Evolutionary conservation across 2,113 vertebrate species (phyloP).

Genomic region (Motacilla alba): DNA sequence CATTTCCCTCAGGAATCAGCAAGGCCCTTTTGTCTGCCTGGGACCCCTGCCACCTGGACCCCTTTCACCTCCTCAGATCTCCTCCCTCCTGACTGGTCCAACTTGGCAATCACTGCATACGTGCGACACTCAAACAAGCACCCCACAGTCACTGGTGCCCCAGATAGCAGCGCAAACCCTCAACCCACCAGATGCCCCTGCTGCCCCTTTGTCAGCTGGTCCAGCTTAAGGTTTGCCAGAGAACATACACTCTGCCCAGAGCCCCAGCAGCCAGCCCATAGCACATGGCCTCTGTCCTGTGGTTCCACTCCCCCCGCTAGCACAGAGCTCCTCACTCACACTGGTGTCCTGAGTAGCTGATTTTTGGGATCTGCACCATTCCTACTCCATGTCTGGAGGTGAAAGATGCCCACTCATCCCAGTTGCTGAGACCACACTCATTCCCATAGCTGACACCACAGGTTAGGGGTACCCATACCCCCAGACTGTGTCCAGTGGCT

Average conservation of each 20-base stretch:
- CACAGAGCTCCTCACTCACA: not conserved
- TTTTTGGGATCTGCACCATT: not conserved
- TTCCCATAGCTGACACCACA: not conserved
- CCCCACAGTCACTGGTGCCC: not conserved
- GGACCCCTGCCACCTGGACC: too few relatives aligned
- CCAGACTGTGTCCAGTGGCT: too few relatives aligned
- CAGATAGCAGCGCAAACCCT: not conserved
- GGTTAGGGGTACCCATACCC: not conserved
- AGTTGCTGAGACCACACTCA: rapidly evolving
- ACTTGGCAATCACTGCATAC: not conserved
- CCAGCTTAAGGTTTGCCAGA: not conserved
- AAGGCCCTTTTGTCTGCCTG: not conserved
- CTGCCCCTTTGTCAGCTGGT: not conserved
- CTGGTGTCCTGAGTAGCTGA: rapidly evolving
- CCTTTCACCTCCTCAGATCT: not conserved
- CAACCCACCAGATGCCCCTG: not conserved
- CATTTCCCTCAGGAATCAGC: rapidly evolving
- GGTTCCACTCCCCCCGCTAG: not conserved
- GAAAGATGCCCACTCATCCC: not conserved
- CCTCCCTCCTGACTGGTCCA: not conserved
- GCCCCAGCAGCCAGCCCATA: not conserved
- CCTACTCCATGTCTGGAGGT: not conserved
- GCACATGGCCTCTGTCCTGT: not conserved
- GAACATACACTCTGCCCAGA: not conserved
- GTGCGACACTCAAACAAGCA: not conserved